A percentile compares a stretch with the other conserved stretches of the same genome.
Conservation (phyloP, 2,797 vertebrate species). For the Sphenodon punctatus region DNA sequence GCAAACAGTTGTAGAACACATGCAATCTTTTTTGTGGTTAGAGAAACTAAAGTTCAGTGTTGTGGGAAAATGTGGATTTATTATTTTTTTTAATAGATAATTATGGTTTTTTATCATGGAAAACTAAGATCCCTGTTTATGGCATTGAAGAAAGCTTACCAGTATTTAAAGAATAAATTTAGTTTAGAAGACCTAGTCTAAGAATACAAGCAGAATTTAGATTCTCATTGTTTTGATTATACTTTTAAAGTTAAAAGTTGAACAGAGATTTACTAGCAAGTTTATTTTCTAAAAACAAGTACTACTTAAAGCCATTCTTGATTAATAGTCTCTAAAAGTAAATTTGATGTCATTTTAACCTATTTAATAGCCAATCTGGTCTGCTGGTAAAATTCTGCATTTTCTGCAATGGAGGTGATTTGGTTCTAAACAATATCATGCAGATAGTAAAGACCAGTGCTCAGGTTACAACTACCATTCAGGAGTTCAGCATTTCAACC, state of each 20-base stretch:
- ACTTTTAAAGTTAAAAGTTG: not conserved
- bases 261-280: no score
- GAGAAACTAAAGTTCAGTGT: no score
- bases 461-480: not conserved
- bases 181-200: not conserved
- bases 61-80: no score
- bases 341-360: not conserved
- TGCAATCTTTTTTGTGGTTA: no score
- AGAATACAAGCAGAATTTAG: not conserved
- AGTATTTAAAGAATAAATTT: no score
- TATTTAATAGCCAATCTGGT: not conserved
- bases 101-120: no score
- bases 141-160: no score
- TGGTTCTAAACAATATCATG: not conserved
- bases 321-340: not conserved
- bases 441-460: not conserved
- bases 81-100: no score
- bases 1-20: no score
- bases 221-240: not conserved
- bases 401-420: not conserved
- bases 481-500: no score
- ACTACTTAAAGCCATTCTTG: not conserved
- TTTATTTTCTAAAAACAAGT: not conserved
- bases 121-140: no score
- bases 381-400: not conserved